Evolutionary conservation across 1,140 invertebrate species (phyloP).

Genomic region (Drosophila erecta): DNA sequence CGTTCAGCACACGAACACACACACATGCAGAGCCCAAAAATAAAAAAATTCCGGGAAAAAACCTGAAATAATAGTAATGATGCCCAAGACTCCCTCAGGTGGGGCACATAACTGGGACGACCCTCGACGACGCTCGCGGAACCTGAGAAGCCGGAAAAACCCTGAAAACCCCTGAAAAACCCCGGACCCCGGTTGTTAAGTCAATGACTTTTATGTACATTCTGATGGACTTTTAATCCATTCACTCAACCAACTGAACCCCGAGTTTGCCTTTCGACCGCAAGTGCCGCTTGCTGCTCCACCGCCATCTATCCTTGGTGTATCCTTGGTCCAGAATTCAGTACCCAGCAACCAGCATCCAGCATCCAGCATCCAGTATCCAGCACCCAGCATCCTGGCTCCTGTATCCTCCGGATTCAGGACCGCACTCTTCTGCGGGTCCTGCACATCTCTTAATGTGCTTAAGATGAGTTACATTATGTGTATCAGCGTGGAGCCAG

Average conservation of each 20-base stretch:
- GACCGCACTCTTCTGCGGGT: constrained; percentile 10
- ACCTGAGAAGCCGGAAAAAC: not conserved
- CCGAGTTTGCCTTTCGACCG: constrained; percentile 38
- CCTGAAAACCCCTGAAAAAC: not conserved
- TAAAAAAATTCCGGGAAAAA: not conserved
- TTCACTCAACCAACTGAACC: constrained; percentile 47
- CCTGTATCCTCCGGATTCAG: constrained; percentile 10
- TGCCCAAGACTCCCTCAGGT: constrained; percentile 70
- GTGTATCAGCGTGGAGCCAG: constrained; percentile 28
- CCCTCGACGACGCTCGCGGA: not conserved
- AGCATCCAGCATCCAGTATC: not conserved
- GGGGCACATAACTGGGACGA: constrained; percentile 39
- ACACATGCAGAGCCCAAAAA: constrained; percentile 2
- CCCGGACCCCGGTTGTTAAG: constrained; percentile 59
- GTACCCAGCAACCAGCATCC: not conserved
- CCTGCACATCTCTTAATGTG: constrained; percentile 69
- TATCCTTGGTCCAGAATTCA: not conserved
- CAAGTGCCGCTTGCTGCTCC: constrained; percentile 61
- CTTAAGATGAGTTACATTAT: constrained; percentile 82
- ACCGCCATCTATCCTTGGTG: constrained; percentile 1
- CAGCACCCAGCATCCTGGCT: constrained; percentile 20
- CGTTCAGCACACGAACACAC: not conserved
- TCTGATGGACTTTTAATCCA: constrained; percentile 83
- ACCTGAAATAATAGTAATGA: constrained; percentile 37
- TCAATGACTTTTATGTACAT: constrained; percentile 83